Conservation (phyloP, 2,797 vertebrate genomes). For the Pseudopleuronectes americanus region DNA sequence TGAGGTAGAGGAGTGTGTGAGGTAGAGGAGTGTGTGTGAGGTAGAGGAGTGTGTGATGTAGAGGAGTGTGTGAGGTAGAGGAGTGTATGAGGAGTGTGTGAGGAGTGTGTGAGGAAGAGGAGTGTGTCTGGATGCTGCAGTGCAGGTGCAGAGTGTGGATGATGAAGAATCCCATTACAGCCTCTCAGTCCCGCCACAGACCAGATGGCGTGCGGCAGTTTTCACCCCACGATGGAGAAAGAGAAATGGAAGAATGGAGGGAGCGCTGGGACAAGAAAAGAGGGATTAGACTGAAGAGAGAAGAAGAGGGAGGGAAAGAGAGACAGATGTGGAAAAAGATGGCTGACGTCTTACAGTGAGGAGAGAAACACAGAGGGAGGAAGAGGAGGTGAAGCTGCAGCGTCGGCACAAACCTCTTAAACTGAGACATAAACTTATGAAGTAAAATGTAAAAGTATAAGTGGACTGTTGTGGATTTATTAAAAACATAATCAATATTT, state of each 20-base stretch:
- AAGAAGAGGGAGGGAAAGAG: conserved; percentile 7
- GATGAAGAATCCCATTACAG: conserved; percentile 57
- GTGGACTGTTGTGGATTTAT: too few relatives aligned
- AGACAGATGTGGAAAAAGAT: background rate
- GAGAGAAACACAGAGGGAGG: background rate
- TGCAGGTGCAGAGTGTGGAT: conserved; percentile 15
- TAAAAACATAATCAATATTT: background rate
- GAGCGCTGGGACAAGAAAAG: conserved; percentile 28
- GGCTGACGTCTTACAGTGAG: background rate
- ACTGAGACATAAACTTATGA: too few relatives aligned
- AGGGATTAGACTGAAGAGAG: conserved; percentile 26
- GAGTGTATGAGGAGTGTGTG: too few relatives aligned
- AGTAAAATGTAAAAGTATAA: too few relatives aligned
- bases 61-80: background rate
- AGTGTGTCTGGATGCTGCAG: background rate
- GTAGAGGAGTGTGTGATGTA: too few relatives aligned
- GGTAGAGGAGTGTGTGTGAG: background rate
- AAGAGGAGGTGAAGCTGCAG: too few relatives aligned
- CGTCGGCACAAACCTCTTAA: too few relatives aligned
- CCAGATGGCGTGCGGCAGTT: conserved; percentile 57
- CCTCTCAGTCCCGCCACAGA: conserved; percentile 34
- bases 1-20: background rate
- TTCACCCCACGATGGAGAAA: conserved; percentile 18
- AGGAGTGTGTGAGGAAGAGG: background rate
- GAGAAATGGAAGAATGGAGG: background rate